Evolutionary conservation across 1,140 invertebrate species (phyloP).

Genomic region (Stegodyphus mimosarum): DNA sequence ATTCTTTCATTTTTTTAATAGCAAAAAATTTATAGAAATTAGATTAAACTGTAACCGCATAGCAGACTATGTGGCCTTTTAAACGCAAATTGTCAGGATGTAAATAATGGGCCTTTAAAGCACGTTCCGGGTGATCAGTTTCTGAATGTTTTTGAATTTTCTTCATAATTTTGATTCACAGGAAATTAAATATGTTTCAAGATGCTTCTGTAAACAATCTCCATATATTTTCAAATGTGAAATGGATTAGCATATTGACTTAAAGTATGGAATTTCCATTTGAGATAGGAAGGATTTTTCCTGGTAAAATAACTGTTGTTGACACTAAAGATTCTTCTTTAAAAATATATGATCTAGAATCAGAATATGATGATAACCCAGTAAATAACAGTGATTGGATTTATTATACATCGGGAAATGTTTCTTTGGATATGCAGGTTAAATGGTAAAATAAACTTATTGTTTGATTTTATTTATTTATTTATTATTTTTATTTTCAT

Average conservation of each 20-base stretch:
- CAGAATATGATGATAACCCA: neutral
- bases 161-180: too few relatives aligned
- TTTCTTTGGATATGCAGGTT: slow-evolving; percentile 22
- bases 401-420: slow-evolving; percentile 10
- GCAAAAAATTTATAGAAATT: too few relatives aligned
- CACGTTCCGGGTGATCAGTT: too few relatives aligned
- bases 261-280: slow-evolving; percentile 35
- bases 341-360: slow-evolving; percentile 23
- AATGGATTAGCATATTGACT: too few relatives aligned
- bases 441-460: slow-evolving; percentile 9
- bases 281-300: slow-evolving; percentile 16
- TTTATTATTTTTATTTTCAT: neutral
- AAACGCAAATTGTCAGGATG: neutral
- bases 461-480: neutral
- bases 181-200: neutral
- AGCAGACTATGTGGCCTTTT: slow-evolving; percentile 3
- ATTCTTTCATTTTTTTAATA: too few relatives aligned
- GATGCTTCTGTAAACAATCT: neutral
- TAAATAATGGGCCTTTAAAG: neutral
- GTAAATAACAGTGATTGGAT: neutral
- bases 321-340: slow-evolving; percentile 29
- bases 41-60: slow-evolving; percentile 9
- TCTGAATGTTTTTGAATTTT: too few relatives aligned
- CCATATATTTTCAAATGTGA: neutral
- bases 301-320: slow-evolving; percentile 40